These are phyloP conservation scores for Lasioglossum figueresi DNA, from an alignment of 2,888 invertebrate genomes.

Conservation along the genomic window DNA sequence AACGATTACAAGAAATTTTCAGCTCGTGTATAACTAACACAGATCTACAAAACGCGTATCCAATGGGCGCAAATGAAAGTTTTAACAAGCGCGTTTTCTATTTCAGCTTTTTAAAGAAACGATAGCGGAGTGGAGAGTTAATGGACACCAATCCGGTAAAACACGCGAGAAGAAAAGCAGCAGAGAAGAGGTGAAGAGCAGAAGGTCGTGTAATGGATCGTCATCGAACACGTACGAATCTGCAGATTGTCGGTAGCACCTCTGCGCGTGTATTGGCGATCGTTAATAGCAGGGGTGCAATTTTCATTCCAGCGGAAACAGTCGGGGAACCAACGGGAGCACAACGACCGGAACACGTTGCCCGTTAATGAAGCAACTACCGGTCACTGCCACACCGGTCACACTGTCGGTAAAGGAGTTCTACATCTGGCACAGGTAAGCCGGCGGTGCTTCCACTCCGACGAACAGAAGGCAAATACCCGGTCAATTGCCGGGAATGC, in stretches of 20 bases:
- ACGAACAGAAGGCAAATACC: conserved; percentile 29
- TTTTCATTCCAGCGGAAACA: conserved; percentile 73
- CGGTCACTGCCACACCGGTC: neutral
- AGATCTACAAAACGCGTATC: too few species aligned
- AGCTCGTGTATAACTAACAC: too few species aligned
- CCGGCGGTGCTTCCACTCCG: neutral
- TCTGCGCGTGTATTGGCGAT: conserved; percentile 36
- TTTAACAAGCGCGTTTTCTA: too few species aligned
- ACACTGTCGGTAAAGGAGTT: neutral
- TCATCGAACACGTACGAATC: conserved; percentile 16
- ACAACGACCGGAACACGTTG: conserved; percentile 49
- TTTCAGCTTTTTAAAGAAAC: too few species aligned
- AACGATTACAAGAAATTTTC: too few species aligned
- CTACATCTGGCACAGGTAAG: neutral
- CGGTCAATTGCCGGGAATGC: conserved; percentile 41
- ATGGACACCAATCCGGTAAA: neutral
- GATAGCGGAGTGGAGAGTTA: too few species aligned
- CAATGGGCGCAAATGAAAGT: too few species aligned
- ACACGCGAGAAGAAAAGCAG: neutral
- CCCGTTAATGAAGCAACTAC: conserved; percentile 48
- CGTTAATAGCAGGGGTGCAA: conserved; percentile 65
- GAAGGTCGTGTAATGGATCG: conserved; percentile 2
- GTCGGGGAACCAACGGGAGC: conserved; percentile 55
- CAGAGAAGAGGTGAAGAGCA: neutral
- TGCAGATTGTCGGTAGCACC: conserved; percentile 34